Base-by-base conservation (phyloP, 2,797 vertebrate genomes). In the Lophotriccus pileatus region DNA sequence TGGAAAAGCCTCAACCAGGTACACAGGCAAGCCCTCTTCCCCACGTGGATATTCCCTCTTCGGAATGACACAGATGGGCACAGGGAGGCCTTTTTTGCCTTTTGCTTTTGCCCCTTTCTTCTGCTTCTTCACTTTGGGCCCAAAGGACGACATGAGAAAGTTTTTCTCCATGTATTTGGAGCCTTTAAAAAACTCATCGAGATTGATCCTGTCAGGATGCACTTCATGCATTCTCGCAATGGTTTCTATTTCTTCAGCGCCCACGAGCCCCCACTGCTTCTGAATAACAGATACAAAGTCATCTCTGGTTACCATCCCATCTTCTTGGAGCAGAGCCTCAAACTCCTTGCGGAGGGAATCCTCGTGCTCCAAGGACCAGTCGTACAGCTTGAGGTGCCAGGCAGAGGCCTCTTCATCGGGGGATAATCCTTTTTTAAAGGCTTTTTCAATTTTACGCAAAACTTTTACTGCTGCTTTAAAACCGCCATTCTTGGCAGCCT, bases 311-410 rank as follows among this genome's bases (percentile, higher is more conserved):
- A 99, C 97, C 0, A 69, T 92, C 11, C 98, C 98, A 8, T 97
- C 97, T 2, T 93, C 98, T 28, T 91, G 96, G 28, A 97, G 87
- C 0, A 97, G 63, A 0, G 77, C 22, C 3, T 96, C 96, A 22
- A 99, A 98, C 5, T 95, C 96, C 66, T 97, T 91, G 14, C 89
- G 92, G 43, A 99, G 96, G 25, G 94, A 92, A 3, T 66, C 32
- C 96, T 99, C 97, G 1, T 98, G 96, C 95, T 99, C 99, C 12
- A 97, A 9, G 7, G 99, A 98, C 99, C 99, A 99, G 82, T 99
- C 99, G 0, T 99, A 98, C 12, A 99, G 98, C 50, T 94, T 98
- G 73, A 90, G 53, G 41, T 73, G 59, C 88, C 88, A 90, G 47
- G 23, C 39, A 15, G 77, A 46, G 47, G 6, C 23, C 34, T 43